Conservation (phyloP, 2,797 vertebrate genomes). For the Cottoperca gobio region DNA sequence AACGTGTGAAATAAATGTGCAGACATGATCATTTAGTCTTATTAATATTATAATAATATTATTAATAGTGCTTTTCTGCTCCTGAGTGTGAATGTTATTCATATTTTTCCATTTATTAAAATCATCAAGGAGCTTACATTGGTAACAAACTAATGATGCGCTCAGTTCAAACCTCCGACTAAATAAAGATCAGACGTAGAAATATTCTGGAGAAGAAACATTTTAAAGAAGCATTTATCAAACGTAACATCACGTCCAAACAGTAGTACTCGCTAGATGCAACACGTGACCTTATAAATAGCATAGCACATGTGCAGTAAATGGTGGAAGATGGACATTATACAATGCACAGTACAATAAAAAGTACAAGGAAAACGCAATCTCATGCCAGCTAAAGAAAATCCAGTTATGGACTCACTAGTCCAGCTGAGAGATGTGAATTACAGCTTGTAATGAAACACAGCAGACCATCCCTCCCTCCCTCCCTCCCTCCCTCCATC, state of each 20-base stretch:
- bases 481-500: neutral
- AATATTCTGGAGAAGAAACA: no score
- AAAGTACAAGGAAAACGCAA: neutral
- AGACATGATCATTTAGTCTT: no score
- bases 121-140: neutral
- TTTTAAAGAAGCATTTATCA: no score
- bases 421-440: neutral
- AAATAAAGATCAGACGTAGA: no score
- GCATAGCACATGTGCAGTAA: neutral
- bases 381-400: neutral
- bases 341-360: neutral
- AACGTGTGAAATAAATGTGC: constrained; percentile 3
- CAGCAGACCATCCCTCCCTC: neutral
- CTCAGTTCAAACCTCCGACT: no score
- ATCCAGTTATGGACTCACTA: neutral
- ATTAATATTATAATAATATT: no score
- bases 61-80: neutral
- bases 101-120: no score
- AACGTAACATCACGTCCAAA: neutral
- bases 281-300: neutral
- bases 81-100: neutral
- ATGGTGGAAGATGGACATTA: neutral
- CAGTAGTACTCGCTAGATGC: neutral
- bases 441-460: neutral
- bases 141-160: no score